Evolutionary conservation across 2,888 invertebrate genomes (phyloP), one percentile per base, ranked within the genome.

Genomic region (Ephialtes manifestator): DNA sequence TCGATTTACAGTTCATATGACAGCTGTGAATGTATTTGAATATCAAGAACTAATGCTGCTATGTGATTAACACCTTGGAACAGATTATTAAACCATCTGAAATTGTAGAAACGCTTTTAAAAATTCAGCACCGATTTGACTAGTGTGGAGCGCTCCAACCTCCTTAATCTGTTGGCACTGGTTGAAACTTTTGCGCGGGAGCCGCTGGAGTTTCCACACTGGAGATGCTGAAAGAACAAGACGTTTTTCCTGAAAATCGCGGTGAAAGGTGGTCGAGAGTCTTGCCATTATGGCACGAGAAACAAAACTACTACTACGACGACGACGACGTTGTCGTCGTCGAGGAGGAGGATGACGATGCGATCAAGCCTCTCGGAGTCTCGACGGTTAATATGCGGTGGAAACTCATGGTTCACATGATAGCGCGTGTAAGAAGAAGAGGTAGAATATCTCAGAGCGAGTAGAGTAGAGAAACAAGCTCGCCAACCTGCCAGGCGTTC

Each of bases 211-310:
- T 24, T 68, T 68, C 35, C 48, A 46, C 48, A 46, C 75, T 15
- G 5, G 39, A 60, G 11, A 46, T n/a, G 48, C 35, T 46, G 60
- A 51, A 35, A 35, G 15, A 58, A 43, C 18, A 76, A 13, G 58
- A 67, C 31, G 58, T 31, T 60, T 71, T 82, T 76, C 70, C 60
- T 51, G 76, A 77, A 53, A 43, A 48, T 43, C 70, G 53, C 76
- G 81, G 51, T 77, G 81, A 76, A 71, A 82, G 76, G 76, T 70
- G 76, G 70, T 39, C 75, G 74, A 65, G 67, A 53, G 75, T 68
- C 18, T 60, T 55, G 72, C 39, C 75, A 39, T 15, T 15, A 31
- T 13, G 28, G 58, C 7, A 58, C n/a, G 48, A 43, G 51, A 1
- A 28, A 72, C 35, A 53, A 11, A 8, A 24, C 24, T 24, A 24